These are phyloP conservation scores for Calonectris borealis DNA, from an alignment of 2,113 vertebrate genomes.

Conservation along the genomic window DNA sequence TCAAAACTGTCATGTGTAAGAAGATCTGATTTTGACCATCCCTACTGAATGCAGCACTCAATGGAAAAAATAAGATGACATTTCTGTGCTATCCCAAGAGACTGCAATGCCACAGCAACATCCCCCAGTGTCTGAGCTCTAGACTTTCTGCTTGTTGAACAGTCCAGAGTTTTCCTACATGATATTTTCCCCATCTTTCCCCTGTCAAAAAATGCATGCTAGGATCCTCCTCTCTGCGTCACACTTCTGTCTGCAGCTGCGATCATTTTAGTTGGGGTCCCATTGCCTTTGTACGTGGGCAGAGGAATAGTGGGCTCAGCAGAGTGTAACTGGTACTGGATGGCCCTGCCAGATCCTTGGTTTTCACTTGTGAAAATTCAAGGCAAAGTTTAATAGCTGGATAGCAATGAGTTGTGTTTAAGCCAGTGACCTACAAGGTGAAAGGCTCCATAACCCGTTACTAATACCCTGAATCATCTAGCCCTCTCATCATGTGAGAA, in stretches of 20 bases:
- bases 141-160: background rate
- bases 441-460: background rate
- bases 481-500: background rate
- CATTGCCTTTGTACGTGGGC: rapidly evolving
- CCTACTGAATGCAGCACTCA: background rate
- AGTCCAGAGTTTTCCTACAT: background rate
- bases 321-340: background rate
- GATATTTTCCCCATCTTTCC: background rate
- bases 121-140: background rate
- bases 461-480: background rate
- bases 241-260: background rate
- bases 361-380: background rate
- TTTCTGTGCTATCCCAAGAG: background rate
- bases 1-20: background rate
- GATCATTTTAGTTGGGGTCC: background rate
- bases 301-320: background rate
- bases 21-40: background rate
- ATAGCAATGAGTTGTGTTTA: background rate
- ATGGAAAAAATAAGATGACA: background rate
- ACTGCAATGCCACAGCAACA: background rate
- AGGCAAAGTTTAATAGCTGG: background rate
- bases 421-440: background rate
- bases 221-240: background rate
- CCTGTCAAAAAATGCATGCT: background rate
- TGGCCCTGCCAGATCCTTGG: background rate